Percentiles rank a stretch among this genome's conserved stretches.
Evolutionary conservation across 2,113 vertebrate genomes (phyloP).

Genomic region (Mastomys natalensis): DNA sequence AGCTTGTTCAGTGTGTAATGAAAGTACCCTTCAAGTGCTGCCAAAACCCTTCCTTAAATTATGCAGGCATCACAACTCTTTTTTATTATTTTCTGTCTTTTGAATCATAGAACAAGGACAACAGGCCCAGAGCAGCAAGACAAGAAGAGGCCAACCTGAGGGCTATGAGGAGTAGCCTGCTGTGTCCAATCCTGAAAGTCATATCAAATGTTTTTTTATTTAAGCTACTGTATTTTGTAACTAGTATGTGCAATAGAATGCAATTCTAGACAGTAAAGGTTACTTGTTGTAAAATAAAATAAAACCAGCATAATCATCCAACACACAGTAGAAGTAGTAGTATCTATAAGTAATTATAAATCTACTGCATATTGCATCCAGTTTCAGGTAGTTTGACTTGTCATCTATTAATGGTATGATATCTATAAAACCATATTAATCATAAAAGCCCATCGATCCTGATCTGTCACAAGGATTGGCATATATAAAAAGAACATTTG

Average conservation of each 20-base stretch:
- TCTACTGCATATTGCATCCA: neutral
- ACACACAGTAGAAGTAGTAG: neutral
- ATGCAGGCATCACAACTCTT: neutral
- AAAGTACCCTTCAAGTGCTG: neutral
- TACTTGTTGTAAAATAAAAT: neutral
- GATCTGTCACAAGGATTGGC: neutral
- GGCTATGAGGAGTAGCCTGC: too few species aligned
- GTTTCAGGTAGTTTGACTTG: neutral
- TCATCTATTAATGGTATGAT: neutral
- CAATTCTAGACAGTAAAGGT: neutral
- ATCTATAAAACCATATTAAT: neutral
- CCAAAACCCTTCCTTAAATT: neutral
- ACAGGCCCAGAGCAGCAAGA: neutral
- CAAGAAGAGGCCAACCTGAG: neutral
- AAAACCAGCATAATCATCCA: neutral
- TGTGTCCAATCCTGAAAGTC: neutral
- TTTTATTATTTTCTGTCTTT: constrained; percentile 1
- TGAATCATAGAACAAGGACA: neutral
- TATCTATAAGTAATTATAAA: neutral
- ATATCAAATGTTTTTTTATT: neutral
- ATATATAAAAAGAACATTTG: neutral
- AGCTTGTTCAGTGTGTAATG: neutral
- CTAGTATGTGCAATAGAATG: neutral
- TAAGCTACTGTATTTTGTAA: neutral
- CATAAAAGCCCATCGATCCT: neutral